Percentiles rank a stretch among this genome's conserved stretches.
Conservation (phyloP, 2,113 vertebrate species). For the Collichthys lucidus region DNA sequence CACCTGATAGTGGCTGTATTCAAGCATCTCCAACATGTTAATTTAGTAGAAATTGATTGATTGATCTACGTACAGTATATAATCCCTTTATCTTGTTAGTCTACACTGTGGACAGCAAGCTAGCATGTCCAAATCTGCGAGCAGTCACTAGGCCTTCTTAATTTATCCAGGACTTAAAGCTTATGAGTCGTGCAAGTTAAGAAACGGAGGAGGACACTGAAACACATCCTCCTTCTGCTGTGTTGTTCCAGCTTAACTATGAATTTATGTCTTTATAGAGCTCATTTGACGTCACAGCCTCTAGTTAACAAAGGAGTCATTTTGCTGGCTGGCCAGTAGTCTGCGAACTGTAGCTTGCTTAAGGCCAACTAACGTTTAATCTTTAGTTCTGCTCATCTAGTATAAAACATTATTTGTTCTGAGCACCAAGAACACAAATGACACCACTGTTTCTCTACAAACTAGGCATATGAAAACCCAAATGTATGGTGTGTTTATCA, state of each 20-base stretch:
- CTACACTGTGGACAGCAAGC: constrained; percentile 19
- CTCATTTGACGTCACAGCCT: constrained; percentile 94
- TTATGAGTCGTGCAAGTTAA: constrained; percentile 94
- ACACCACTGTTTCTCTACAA: constrained; percentile 79
- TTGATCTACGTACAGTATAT: constrained; percentile 41
- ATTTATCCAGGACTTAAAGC: constrained; percentile 86
- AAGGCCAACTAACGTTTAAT: constrained; percentile 93
- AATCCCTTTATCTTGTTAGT: constrained; percentile 74
- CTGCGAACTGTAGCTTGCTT: constrained; percentile 91
- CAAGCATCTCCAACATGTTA: constrained; percentile 97
- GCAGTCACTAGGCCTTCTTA: constrained; percentile 44
- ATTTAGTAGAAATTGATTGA: constrained; percentile 57
- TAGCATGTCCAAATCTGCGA: constrained; percentile 65
- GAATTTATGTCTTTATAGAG: constrained; percentile 87
- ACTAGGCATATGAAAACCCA: constrained; percentile 72
- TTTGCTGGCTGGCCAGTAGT: constrained; percentile 89
- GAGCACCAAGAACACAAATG: constrained; percentile 84
- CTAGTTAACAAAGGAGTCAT: constrained; percentile 91
- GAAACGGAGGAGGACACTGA: constrained; percentile 83
- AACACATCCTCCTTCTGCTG: constrained; percentile 82
- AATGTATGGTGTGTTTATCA: constrained; percentile 65
- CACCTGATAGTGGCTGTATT: constrained; percentile 98
- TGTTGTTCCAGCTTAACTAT: constrained; percentile 88
- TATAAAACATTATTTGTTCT: constrained; percentile 95
- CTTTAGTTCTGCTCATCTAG: constrained; percentile 96